phyloP scores from a whole-genome alignment of 2,113 vertebrate genomes.

The Anhinga anhinga region DNA sequence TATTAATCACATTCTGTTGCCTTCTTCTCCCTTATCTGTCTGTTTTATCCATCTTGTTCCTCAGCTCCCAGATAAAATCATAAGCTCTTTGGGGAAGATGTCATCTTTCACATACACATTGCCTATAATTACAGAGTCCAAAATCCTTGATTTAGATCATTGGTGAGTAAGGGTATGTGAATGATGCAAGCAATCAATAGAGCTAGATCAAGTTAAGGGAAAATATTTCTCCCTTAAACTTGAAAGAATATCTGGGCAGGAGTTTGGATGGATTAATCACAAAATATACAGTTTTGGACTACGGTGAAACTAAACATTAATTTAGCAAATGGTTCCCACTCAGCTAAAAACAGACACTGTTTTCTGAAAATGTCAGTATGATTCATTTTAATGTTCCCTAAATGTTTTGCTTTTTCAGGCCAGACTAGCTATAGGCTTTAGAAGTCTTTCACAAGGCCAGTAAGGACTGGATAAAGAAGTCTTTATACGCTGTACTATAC shows the following conservation, averaged over 20 bases:
- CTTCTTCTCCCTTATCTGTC: neutral
- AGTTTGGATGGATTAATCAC: neutral
- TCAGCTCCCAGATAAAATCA: neutral
- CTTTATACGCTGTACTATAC: neutral
- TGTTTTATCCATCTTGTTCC: neutral
- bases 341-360: neutral
- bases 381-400: conserved; percentile 5
- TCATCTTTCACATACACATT: neutral
- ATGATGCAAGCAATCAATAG: neutral
- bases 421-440: neutral
- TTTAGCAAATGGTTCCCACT: neutral
- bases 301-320: neutral
- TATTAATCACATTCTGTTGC: neutral
- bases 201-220: neutral
- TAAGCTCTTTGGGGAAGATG: neutral
- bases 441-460: neutral
- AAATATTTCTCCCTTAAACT: neutral
- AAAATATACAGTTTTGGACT: neutral
- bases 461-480: neutral
- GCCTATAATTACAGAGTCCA: neutral
- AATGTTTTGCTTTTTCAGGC: neutral
- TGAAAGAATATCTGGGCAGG: neutral
- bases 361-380: neutral
- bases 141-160: neutral
- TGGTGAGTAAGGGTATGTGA: neutral